Base-by-base conservation (phyloP, 2,113 vertebrate species). In the cat (Felis catus) region DNA sequence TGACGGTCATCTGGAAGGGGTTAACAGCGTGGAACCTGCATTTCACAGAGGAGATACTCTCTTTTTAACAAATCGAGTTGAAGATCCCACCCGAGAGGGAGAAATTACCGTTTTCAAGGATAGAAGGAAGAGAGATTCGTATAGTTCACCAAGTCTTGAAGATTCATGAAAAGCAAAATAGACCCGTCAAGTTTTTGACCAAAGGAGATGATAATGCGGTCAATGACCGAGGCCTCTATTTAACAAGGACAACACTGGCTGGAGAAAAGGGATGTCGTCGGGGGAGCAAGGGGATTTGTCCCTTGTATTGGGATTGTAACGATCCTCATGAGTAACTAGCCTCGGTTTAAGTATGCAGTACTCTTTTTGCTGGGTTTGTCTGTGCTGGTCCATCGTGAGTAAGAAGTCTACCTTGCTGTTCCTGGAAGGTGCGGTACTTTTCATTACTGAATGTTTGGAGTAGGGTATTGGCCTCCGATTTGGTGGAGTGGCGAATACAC, bases 1-100 rank as follows among this genome's bases (percentile, higher is more conserved):
- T 99, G 48, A 99, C 99, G 99, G 99, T 99, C 71, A 99, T 99
- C 98, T 99, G 99, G 99, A 99, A 99, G 91, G 99, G 99, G 27
- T 98, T 99, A 55, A 99, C 99, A 99, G 99, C 98, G 99, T 99
- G 99, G 99, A 99, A 91, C 99, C 99, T 71, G 99, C 99, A 0
- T 99, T 99, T 98, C 99, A 99, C 98, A 99, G 99, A 99, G 99
- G 99, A 97, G 99, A 99, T 93, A 99, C 99, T 16, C 99, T 99
- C 65, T 99, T 99, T 97, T 99, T 99, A 94, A 99, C 99, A 0
- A 99, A 99, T 97, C 98, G 99, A 45, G 99, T 99, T 1, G 99
- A 99, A 97, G 99, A 99, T 98, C 99, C 99, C n/a, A 99, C 99
- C 98, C 98, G 99, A 99, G 99, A 99, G 51, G 99, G 99, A 86